phyloP scores from a whole-genome alignment of 2,113 vertebrate species.

The human region GRCh38 chr3:46839001-46839500 shows the following conservation, averaged over 20 bases:
- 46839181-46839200: background rate
- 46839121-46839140: background rate
- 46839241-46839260: background rate
- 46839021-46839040: background rate
- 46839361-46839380: background rate
- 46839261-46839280: background rate
- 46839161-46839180: background rate
- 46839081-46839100: background rate
- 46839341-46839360: background rate
- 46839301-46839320: background rate
- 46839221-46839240: background rate
- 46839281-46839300: background rate
- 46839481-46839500: background rate
- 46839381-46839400: background rate
- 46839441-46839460: background rate
- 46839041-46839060: background rate
- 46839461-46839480: background rate
- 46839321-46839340: background rate
- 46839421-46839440: background rate
- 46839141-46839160: background rate
- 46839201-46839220: background rate
- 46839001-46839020: background rate
- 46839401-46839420: background rate
- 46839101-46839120: background rate
- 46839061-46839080: constrained; percentile 33